Conservation (phyloP, 2,888 invertebrate genomes). For the Altica lythri region DNA sequence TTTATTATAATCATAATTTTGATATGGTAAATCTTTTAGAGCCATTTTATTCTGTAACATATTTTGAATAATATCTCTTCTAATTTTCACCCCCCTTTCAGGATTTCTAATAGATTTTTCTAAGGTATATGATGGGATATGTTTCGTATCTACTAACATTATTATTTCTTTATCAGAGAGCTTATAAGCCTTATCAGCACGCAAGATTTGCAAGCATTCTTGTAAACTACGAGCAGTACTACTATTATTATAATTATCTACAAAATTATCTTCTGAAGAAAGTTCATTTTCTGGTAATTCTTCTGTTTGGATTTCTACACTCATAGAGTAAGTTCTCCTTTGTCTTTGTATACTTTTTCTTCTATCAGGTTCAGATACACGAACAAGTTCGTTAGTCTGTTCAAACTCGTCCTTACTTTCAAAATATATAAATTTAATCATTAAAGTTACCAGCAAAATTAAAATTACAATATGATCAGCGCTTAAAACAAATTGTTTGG, state of each 20-base stretch:
- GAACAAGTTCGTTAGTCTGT: slow-evolving; percentile 20
- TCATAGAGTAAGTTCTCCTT: slow-evolving; percentile 37
- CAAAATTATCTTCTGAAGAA: background rate
- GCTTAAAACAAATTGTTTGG: slow-evolving; percentile 64
- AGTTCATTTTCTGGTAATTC: slow-evolving; percentile 9
- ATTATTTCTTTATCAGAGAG: slow-evolving; percentile 84
- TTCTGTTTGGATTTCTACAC: slow-evolving; percentile 46
- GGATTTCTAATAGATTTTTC: slow-evolving; percentile 81
- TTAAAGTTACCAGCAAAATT: slow-evolving; percentile 79
- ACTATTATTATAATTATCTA: slow-evolving; percentile 25
- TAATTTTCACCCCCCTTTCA: slow-evolving; percentile 81
- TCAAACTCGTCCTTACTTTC: slow-evolving; percentile 65
- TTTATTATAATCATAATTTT: slow-evolving; percentile 83
- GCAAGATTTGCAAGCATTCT: slow-evolving; percentile 74
- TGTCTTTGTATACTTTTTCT: slow-evolving; percentile 31
- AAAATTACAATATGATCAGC: slow-evolving; percentile 89
- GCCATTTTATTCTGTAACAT: slow-evolving; percentile 59
- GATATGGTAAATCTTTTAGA: slow-evolving; percentile 75
- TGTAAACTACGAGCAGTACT: slow-evolving; percentile 55
- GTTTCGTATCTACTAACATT: slow-evolving; percentile 75
- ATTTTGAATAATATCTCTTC: slow-evolving; percentile 69
- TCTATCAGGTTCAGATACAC: slow-evolving; percentile 1
- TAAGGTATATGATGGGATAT: slow-evolving; percentile 83
- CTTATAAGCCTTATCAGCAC: slow-evolving; percentile 67
- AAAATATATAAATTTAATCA: slow-evolving; percentile 88